These are phyloP conservation scores for Epinotia bilunana DNA, from an alignment of 2,888 invertebrate species.

Conservation along the genomic window DNA sequence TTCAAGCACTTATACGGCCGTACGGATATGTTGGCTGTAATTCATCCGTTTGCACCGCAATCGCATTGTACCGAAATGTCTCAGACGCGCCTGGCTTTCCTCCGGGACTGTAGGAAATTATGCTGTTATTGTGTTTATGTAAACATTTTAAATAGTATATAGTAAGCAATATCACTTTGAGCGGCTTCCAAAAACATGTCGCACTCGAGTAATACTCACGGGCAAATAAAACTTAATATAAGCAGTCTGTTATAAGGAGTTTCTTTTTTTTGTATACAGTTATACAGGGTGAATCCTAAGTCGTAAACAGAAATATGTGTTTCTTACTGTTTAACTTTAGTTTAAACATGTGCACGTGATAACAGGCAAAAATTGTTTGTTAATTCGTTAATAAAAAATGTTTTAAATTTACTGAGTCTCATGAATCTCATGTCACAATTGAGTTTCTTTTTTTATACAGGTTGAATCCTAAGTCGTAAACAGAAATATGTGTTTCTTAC, in stretches of 20 bases:
- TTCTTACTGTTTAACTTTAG: too few relatives aligned
- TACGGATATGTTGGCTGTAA: conserved; percentile 1
- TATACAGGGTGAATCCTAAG: too few relatives aligned
- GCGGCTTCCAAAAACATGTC: not conserved
- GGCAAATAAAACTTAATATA: not conserved
- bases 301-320: too few relatives aligned
- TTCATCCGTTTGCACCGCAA: conserved; percentile 36
- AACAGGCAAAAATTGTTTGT: too few relatives aligned
- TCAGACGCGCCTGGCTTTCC: conserved; percentile 26
- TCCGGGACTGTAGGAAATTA: conserved; percentile 28
- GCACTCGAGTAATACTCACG: not conserved
- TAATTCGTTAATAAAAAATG: too few relatives aligned
- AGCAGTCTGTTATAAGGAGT: not conserved
- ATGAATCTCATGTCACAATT: too few relatives aligned
- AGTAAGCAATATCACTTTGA: not conserved
- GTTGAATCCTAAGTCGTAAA: too few relatives aligned
- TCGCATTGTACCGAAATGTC: conserved; percentile 40
- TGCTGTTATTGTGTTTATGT: conserved; percentile 33
- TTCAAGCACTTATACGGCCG: conserved; percentile 11
- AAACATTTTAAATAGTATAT: conserved; percentile 16
- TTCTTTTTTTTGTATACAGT: too few relatives aligned
- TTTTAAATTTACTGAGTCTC: too few relatives aligned
- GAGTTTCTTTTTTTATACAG: too few relatives aligned
- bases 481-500: too few relatives aligned
- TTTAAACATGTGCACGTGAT: too few relatives aligned